Percentiles rank a stretch among this genome's conserved stretches.
Conservation (phyloP, 2,113 vertebrate genomes). For the Calidris pygmaea region DNA sequence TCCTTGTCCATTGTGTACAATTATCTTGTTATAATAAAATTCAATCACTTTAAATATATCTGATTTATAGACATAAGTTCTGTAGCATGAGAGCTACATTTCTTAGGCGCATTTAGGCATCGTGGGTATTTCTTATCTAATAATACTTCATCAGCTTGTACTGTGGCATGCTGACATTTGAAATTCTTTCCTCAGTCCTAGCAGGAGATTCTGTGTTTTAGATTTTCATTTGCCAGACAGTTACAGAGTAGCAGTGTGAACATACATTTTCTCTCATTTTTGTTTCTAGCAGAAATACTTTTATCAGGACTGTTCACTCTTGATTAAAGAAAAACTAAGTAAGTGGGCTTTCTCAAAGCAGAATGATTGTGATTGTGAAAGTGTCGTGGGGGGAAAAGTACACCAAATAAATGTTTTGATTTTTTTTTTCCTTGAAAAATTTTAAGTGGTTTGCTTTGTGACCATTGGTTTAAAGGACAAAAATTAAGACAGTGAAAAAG, state of each 20-base stretch:
- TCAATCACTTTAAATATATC: background rate
- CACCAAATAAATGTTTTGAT: background rate
- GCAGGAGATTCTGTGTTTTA: background rate
- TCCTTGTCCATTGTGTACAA: background rate
- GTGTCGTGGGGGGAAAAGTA: background rate
- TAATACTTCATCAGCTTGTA: background rate
- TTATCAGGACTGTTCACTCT: background rate
- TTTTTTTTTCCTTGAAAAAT: background rate
- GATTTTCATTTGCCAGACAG: background rate
- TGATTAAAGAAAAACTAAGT: slow-evolving; percentile 10
- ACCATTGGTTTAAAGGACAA: background rate
- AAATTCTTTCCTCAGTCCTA: slow-evolving; percentile 5
- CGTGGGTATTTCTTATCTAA: background rate
- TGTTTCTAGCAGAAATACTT: background rate
- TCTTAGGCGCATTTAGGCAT: background rate
- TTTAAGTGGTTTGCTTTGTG: background rate
- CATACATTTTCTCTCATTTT: background rate
- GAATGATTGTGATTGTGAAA: background rate
- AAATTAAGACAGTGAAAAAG: background rate
- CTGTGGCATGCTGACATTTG: background rate
- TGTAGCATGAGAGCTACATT: background rate
- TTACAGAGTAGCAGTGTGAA: background rate
- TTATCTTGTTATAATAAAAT: background rate
- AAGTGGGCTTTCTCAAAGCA: background rate
- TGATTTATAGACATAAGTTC: background rate